Evolutionary conservation across 2,113 vertebrate species (phyloP).

Genomic region (Megatriorchis doriae): DNA sequence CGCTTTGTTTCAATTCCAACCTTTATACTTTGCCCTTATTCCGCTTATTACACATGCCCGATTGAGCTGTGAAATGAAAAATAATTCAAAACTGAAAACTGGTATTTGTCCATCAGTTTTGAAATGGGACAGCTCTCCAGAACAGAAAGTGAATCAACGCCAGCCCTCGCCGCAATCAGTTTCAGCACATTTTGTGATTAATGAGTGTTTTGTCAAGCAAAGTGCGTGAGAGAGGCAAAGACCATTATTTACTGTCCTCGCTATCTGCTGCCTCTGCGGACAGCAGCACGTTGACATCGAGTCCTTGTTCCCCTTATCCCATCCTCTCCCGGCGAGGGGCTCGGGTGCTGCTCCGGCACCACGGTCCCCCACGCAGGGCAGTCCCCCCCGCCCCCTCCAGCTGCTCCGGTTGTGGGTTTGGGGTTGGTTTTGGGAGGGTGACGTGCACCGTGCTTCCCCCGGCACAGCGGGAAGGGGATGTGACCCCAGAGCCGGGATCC

Average conservation of each 20-base stretch:
- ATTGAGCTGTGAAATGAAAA: fast-evolving
- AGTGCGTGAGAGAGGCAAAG: fast-evolving
- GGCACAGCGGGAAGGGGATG: fast-evolving
- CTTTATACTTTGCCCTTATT: fast-evolving
- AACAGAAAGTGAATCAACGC: fast-evolving
- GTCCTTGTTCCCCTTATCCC: background rate
- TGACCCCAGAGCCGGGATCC: fast-evolving
- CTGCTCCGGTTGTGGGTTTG: background rate
- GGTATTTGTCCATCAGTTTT: background rate
- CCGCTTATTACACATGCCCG: fast-evolving
- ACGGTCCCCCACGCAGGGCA: fast-evolving
- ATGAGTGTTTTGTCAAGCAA: background rate
- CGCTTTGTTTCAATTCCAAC: fast-evolving
- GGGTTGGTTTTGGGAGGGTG: background rate
- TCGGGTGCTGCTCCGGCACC: fast-evolving
- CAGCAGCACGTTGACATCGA: fast-evolving
- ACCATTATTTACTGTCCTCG: fast-evolving
- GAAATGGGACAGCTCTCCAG: background rate
- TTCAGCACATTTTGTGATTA: background rate
- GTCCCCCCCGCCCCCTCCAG: background rate
- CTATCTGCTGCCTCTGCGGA: fast-evolving
- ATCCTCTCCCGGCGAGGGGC: fast-evolving
- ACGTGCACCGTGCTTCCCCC: fast-evolving
- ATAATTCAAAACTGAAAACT: background rate
- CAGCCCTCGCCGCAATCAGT: background rate